Evolutionary conservation across 2,888 invertebrate genomes (phyloP), one percentile per base, ranked within the genome.

Genomic region (Scaptomyza parva): DNA sequence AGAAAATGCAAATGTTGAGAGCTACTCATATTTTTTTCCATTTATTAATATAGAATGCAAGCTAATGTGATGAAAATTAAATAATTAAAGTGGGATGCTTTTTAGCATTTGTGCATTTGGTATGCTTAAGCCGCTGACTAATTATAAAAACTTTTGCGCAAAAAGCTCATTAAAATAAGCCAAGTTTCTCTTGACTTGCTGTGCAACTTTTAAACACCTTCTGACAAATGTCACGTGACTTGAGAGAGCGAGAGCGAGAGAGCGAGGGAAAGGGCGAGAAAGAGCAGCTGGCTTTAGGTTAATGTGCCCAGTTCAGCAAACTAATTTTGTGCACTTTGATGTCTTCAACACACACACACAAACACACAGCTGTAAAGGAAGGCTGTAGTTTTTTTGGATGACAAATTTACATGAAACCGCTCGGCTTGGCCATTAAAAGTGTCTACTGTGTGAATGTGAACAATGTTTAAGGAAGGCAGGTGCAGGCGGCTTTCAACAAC

Each of bases 91-190:
- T 1, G 8, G 3, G 14, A 24, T 30, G 4, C 14, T 12, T 12
- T 20, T 30, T 12, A 35, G 9, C 20, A 8, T 9, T n/a, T 37
- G 14, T 26, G 8, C 26, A 11, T 11, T 35, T 26, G 39, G 37
- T 26, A 48, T 44, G 8, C 17, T 33, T 47, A 50, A 35, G 26
- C 17, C 44, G 28, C 3, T 12, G 41, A 44, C 75, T 78, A 76
- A 76, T 78, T 78, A 78, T 64, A 50, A 48, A 44, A 58, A 70
- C 62, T 77, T 69, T 59, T 37, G 52, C 44, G 41, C 62, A 64
- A 72, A 83, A 84, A 74, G 74, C 85, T 85, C 82, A 86, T 84
- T 86, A 85, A 81, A 86, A 70, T 59, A 37, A 61, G 62, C 62
- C 68, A 65, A 62, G 60, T 70, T 45, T 40, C 59, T 50, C 4